Percentiles rank a stretch among this genome's conserved stretches.
phyloP scores from a whole-genome alignment of 2,888 invertebrate species.

The Rhabditoides inermis region DNA sequence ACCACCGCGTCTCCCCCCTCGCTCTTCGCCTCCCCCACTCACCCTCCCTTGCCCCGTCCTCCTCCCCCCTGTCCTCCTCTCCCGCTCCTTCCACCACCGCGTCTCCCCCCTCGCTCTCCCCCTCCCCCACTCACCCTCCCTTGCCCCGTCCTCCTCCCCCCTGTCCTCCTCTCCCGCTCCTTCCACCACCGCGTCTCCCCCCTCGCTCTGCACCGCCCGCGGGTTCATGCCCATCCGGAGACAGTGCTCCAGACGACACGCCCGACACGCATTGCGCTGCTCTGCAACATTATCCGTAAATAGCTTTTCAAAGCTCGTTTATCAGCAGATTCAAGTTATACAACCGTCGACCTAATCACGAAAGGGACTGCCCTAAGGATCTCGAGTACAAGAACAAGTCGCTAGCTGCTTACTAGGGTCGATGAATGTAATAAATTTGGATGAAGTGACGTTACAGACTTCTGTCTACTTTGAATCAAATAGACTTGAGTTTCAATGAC shows the following conservation, averaged over 20 bases:
- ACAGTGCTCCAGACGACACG: conserved; percentile 22
- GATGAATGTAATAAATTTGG: no score
- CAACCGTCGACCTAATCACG: not conserved
- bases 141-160: conserved; percentile 11
- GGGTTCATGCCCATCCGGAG: conserved; percentile 36
- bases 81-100: not conserved
- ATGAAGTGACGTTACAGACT: no score
- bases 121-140: conserved; percentile 3
- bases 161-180: conserved; percentile 19
- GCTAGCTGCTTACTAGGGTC: no score
- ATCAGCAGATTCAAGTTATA: not conserved
- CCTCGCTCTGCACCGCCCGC: conserved; percentile 29
- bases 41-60: no score
- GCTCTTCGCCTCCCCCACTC: no score
- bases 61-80: conserved; percentile 2
- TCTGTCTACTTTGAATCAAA: no score
- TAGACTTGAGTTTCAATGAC: no score
- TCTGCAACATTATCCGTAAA: conserved; percentile 16
- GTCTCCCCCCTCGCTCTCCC: not conserved
- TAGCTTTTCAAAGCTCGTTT: not conserved
- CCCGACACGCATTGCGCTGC: conserved; percentile 30
- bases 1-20: no score
- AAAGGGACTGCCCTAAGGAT: not conserved
- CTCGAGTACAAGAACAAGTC: not conserved
- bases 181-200: conserved; percentile 10